Percentiles rank a stretch among this genome's conserved stretches.
phyloP scores from a whole-genome alignment of 2,113 vertebrate genomes.

The Pseudorectes ferrugineus region DNA sequence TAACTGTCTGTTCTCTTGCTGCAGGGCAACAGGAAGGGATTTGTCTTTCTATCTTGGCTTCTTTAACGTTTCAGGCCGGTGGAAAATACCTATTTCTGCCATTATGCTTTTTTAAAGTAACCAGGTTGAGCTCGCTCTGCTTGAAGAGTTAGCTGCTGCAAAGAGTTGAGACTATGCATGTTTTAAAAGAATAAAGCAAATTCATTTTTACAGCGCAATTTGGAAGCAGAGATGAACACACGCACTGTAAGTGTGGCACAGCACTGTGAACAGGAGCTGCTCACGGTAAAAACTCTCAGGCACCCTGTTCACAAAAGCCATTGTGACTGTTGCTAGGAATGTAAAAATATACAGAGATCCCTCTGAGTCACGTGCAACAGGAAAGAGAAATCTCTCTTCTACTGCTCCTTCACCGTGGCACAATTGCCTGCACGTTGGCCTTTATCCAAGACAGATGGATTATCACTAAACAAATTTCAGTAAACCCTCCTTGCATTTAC shows the following conservation, averaged over 20 bases:
- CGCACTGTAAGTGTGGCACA: not conserved
- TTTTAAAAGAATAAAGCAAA: not conserved
- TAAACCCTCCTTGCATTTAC: not conserved
- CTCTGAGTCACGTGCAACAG: not conserved
- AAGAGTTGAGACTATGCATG: not conserved
- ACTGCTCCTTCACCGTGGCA: not conserved
- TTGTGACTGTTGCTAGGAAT: not conserved
- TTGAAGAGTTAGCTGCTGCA: not conserved
- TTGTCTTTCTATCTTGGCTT: not conserved
- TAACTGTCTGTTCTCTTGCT: not conserved
- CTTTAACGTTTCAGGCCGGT: not conserved
- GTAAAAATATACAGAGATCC: not conserved
- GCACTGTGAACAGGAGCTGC: not conserved
- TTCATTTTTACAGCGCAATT: not conserved
- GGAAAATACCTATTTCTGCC: not conserved
- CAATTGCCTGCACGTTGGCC: not conserved
- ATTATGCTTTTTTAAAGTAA: not conserved
- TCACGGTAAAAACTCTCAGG: not conserved
- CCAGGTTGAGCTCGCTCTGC: not conserved
- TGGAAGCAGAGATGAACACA: not conserved
- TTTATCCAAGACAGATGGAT: slow-evolving; percentile 46
- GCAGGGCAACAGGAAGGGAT: not conserved
- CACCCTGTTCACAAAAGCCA: not conserved
- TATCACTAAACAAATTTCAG: slow-evolving; percentile 1
- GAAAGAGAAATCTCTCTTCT: not conserved